Base-by-base conservation (phyloP, 2,888 invertebrate genomes). In the Holacanthella duospinosa region DNA sequence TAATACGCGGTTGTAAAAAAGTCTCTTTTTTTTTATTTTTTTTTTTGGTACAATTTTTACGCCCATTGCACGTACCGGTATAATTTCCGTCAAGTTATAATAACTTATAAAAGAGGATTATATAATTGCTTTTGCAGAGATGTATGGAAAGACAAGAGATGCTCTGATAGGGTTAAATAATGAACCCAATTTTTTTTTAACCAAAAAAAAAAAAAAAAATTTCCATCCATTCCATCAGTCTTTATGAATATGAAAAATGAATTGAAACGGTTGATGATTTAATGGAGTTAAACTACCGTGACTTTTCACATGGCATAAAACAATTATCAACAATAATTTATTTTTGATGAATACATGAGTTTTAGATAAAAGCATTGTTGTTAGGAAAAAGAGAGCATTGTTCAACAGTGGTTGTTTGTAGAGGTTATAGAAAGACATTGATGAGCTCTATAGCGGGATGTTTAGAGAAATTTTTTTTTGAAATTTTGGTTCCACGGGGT, bases 231-330 rank as follows among this genome's bases (percentile, higher is more conserved):
- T n/a, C n/a, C n/a, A n/a, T n/a, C n/a, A n/a, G n/a, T n/a, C n/a
- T n/a, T n/a, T n/a, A n/a, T n/a, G n/a, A n/a, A n/a, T n/a, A 36
- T 6, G 36, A 36, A 36, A 6, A 16, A 36, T 9, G 16, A 36
- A 36, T 36, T 36, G 36, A 36, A 65, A 64, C 59, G 66, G 64
- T 61, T 66, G 66, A 68, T 68, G 68, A 66, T 68, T 68, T 66
- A 64, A 67, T 65, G 65, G 65, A 64, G 65, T 64, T 64, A 66
- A 62, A 66, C 66, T 64, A 64, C 64, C 68, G 64, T 68, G 68
- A 66, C 60, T 63, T 60, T 53, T 59, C 36, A 62, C 65, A 62
- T 62, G 62, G 62, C 59, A 48, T 65, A 65, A 65, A 65, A 65
- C 65, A 65, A 65, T 65, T 65, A 65, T 65, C 55, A 62, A 57